Evolutionary conservation across 2,888 invertebrate genomes (phyloP), one percentile per base, ranked within the genome.

Genomic region (Chrysopilus asiliformis): DNA sequence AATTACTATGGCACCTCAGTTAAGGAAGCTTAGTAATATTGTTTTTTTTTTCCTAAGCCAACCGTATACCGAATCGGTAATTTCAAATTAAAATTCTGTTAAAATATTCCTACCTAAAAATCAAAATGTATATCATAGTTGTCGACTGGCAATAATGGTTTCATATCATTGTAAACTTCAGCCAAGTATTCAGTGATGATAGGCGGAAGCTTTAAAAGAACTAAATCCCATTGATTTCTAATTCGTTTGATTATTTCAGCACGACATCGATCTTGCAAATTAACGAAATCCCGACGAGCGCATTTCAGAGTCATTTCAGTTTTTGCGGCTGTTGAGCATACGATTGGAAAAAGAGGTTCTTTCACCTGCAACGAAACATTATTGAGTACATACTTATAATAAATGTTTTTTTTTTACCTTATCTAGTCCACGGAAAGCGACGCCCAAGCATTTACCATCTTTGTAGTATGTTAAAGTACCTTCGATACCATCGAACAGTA

Each of bases 251-350:
- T 66, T 45, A 80, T 74, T 36, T 69, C 70, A 2, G 72, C 71
- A 15, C 75, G 63, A 53, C 76, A 76, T 25, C 77, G 65, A 57
- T 81, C 79, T 51, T 79, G 78, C 5, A 81, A 64, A 53, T 68
- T 76, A 2, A 71, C 68, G 52, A 76, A 78, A 49, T 74, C 75
- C 26, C 77, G 57, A 42, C 70, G 68, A 46, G 71, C 69, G 18
- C 63, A 58, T 19, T 68, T 68, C 13, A 81, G 55, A 1, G 72
- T 68, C 76, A 81, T 79, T 58, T 78, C 75, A 3, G 80, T 79
- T 60, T 79, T 79, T 13, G 79, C 79, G 1, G 80, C 79, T 0
- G 80, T 80, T 3, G 79, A 79, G 48, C 75, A 74, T 8, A 79
- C 68, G 38, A 78, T 71, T 1, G 81, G 80, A 53, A 69, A 80